Percentiles rank a stretch among this genome's conserved stretches.
Conservation (phyloP, 2,888 invertebrate species). For the Rotaria sp. region DNA sequence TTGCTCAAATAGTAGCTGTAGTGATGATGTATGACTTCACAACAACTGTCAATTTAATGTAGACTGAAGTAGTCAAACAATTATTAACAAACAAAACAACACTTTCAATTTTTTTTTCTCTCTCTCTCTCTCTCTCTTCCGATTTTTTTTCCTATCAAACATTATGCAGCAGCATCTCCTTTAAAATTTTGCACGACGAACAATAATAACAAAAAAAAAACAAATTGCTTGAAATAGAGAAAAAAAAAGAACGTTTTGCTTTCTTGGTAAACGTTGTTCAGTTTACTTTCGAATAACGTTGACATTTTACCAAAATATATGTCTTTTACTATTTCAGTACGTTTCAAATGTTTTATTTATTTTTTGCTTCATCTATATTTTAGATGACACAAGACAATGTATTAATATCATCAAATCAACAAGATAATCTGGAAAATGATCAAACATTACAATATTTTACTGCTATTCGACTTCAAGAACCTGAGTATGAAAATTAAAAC, state of each 20-base stretch:
- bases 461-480: not conserved
- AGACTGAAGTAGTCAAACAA: not conserved
- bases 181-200: not conserved
- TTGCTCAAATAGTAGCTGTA: not conserved
- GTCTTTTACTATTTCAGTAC: not conserved
- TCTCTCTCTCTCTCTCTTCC: not conserved
- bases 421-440: not conserved
- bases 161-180: not conserved
- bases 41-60: not conserved
- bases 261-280: not conserved
- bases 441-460: not conserved
- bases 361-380: not conserved
- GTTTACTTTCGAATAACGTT: not conserved
- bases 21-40: not conserved
- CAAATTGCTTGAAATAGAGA: not conserved
- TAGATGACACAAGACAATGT: not conserved
- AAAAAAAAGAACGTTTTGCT: not conserved
- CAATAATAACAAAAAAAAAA: not conserved
- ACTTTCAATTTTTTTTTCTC: not conserved
- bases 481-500: not conserved
- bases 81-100: constrained; percentile 11
- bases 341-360: not conserved
- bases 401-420: not conserved
- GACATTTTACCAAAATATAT: not conserved
- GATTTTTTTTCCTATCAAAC: not conserved